These are phyloP conservation scores for Eurypyga helias DNA, from an alignment of 2,113 vertebrate species.

Conservation along the genomic window DNA sequence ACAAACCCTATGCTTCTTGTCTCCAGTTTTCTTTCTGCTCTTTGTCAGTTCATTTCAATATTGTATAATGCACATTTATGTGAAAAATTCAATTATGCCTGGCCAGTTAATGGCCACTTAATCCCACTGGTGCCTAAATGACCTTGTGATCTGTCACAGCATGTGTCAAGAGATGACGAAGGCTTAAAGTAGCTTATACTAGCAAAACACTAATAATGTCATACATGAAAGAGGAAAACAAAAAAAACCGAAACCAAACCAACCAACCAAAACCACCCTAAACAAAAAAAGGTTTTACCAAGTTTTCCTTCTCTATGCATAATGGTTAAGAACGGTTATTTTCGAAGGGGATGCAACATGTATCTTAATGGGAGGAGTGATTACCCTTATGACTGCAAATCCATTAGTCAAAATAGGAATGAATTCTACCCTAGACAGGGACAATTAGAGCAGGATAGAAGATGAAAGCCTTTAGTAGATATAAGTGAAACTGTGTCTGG, in stretches of 20 bases:
- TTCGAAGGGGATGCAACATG: neutral
- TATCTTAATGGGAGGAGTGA: neutral
- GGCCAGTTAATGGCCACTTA: neutral
- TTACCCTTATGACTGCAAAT: neutral
- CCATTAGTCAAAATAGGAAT: neutral
- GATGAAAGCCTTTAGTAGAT: neutral
- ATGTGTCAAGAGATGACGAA: neutral
- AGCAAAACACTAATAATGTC: neutral
- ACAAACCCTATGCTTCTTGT: neutral
- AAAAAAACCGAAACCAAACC: neutral
- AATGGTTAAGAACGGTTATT: neutral
- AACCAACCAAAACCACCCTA: too few relatives aligned
- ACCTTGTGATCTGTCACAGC: neutral
- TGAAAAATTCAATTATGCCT: neutral
- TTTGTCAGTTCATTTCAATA: neutral
- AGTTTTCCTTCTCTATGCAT: neutral
- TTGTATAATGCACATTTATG: neutral
- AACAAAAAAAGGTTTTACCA: fast-evolving
- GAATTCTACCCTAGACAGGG: neutral
- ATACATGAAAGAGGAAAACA: neutral
- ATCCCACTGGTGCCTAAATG: neutral
- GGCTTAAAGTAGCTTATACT: neutral
- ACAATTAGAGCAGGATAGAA: neutral
- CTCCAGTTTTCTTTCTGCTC: neutral
- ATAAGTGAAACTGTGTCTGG: neutral